These are phyloP conservation scores for Acanthaster planci DNA, from an alignment of 35 echinoderm and acorn worm genomes.

Conservation along the genomic window DNA sequence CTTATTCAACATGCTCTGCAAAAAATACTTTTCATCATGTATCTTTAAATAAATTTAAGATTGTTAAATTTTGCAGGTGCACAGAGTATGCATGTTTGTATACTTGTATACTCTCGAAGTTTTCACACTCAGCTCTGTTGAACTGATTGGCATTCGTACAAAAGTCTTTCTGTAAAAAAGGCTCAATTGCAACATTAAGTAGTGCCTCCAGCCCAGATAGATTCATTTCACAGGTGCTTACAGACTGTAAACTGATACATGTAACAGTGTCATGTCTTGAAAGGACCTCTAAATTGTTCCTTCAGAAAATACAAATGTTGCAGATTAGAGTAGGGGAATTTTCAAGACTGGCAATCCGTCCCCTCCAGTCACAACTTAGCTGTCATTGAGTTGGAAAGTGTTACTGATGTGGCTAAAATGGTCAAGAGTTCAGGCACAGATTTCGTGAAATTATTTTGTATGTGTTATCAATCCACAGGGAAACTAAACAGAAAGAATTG, in stretches of 20 bases:
- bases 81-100: too few species aligned
- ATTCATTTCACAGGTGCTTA: conserved; percentile 13
- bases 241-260: background rate
- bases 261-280: background rate
- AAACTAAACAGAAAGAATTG: too few species aligned
- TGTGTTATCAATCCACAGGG: too few species aligned
- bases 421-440: background rate
- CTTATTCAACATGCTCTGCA: too few species aligned
- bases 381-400: background rate
- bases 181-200: background rate
- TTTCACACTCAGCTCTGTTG: too few species aligned
- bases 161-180: background rate
- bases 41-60: too few species aligned
- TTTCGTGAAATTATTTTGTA: too few species aligned
- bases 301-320: conserved; percentile 26
- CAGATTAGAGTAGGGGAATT: conserved; percentile 1
- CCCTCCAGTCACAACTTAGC: background rate
- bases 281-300: background rate
- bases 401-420: conserved; percentile 14
- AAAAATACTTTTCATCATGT: too few species aligned
- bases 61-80: too few species aligned
- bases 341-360: conserved; percentile 1
- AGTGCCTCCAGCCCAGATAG: background rate
- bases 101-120: too few species aligned
- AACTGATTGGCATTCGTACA: background rate